Evolutionary conservation across 1,140 invertebrate species (phyloP).

Genomic region (Antheraea mylitta): DNA sequence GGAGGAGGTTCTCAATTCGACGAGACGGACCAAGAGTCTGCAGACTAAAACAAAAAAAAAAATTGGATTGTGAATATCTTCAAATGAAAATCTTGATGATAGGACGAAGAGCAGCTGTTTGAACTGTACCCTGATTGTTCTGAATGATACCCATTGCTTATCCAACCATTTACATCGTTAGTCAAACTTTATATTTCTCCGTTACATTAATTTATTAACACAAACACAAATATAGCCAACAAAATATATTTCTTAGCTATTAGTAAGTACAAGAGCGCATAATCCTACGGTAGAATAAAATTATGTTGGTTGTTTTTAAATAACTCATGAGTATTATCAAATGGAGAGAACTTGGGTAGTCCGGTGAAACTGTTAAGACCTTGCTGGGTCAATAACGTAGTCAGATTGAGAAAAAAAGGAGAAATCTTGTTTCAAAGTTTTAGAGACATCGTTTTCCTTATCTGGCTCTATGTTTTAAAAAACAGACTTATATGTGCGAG

Average conservation of each 20-base stretch:
- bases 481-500: not conserved
- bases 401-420: no score
- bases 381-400: no score
- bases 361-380: no score
- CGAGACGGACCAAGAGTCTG: no score
- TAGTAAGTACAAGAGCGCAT: not conserved
- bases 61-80: conserved; percentile 3
- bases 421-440: not conserved
- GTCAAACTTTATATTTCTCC: not conserved
- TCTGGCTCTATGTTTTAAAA: not conserved
- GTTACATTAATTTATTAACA: not conserved
- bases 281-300: not conserved
- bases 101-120: conserved; percentile 9
- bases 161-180: not conserved
- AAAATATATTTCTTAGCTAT: not conserved
- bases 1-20: no score
- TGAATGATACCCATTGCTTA: not conserved
- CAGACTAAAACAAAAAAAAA: no score
- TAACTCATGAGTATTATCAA: not conserved
- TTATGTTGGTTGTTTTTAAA: not conserved
- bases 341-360: no score
- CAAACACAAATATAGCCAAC: not conserved
- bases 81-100: conserved; percentile 21
- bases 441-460: not conserved
- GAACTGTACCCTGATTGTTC: conserved; percentile 15